Conservation (phyloP, 2,113 vertebrate genomes). For the Desmodus rotundus region DNA sequence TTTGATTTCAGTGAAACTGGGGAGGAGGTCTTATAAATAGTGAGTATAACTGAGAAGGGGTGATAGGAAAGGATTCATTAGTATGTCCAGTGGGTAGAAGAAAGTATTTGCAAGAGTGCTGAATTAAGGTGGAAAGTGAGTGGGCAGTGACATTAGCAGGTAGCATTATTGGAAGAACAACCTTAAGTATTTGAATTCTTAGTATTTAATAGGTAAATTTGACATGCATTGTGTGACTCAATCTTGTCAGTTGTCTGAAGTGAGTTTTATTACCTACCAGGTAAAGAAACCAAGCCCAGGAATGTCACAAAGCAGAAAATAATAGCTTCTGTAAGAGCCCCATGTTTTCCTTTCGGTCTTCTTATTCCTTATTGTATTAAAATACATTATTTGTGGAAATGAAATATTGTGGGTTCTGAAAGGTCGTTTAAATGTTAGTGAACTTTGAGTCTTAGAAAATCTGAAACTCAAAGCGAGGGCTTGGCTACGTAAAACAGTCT, state of each 20-base stretch:
- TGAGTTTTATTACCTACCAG: not conserved
- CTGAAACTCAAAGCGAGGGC: not conserved
- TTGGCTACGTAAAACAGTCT: not conserved
- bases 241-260: not conserved
- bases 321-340: not conserved
- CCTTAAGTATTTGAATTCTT: not conserved
- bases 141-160: not conserved
- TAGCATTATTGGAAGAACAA: not conserved
- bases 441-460: slow-evolving; percentile 4
- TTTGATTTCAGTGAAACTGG: not conserved
- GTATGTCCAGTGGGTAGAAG: not conserved
- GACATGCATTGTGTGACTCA: not conserved
- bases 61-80: not conserved
- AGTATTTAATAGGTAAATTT: not conserved
- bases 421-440: not conserved
- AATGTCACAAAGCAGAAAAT: not conserved
- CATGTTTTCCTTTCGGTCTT: not conserved
- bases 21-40: not conserved
- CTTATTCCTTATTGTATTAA: not conserved
- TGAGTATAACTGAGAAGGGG: not conserved
- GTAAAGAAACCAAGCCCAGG: not conserved
- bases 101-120: not conserved
- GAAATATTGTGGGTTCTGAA: not conserved
- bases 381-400: not conserved
- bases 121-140: not conserved